Evolutionary conservation across 2,797 vertebrate species (phyloP).

Genomic region (Pipistrellus pipistrellus): DNA sequence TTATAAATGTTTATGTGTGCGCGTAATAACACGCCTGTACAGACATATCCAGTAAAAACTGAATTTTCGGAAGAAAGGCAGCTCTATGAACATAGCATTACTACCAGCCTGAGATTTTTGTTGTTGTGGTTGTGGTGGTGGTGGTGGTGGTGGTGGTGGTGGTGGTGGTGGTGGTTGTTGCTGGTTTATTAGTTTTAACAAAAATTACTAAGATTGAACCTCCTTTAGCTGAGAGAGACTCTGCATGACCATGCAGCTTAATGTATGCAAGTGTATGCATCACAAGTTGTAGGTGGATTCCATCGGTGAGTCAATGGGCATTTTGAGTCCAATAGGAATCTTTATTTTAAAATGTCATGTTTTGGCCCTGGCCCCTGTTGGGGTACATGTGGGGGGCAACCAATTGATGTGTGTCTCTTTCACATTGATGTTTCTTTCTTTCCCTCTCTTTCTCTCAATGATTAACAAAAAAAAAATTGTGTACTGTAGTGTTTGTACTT

Average conservation of each 20-base stretch:
- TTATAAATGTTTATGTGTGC: not conserved
- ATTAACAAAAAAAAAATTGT: too few relatives aligned
- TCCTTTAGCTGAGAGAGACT: not conserved
- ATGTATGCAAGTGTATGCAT: accelerated
- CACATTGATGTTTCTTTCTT: too few relatives aligned
- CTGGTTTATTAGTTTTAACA: slow-evolving; percentile 15
- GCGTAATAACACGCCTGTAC: not conserved
- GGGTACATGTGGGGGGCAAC: too few relatives aligned
- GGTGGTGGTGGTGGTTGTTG: not conserved
- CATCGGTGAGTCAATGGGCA: not conserved
- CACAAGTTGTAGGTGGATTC: not conserved
- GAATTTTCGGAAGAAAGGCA: slow-evolving; percentile 30
- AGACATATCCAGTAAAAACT: not conserved
- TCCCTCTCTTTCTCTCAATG: too few relatives aligned
- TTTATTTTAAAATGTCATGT: not conserved
- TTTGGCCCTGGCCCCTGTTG: too few relatives aligned
- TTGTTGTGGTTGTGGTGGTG: not conserved
- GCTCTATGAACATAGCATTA: not conserved
- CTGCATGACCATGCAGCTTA: not conserved
- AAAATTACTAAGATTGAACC: not conserved
- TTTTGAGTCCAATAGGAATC: not conserved
- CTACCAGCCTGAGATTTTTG: not conserved
- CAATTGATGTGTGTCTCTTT: too few relatives aligned
- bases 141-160: too few relatives aligned
- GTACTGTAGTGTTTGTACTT: not conserved